phyloP scores from a whole-genome alignment of 2,797 vertebrate genomes.

The Pantherophis vulpinus region DNA sequence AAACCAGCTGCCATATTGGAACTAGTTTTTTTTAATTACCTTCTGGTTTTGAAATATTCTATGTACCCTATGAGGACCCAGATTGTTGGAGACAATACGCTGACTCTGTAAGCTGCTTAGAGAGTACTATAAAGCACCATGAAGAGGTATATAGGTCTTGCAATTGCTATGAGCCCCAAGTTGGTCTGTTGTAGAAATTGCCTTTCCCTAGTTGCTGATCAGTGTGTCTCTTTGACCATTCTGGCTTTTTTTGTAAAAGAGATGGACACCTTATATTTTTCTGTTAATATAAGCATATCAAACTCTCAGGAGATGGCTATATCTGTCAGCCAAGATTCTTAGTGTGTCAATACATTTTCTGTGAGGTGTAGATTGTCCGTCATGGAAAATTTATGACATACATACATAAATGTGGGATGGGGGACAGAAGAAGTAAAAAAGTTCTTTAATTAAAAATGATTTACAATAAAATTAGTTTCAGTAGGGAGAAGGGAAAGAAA shows the following conservation, averaged over 20 bases:
- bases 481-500: background rate
- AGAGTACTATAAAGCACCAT: no score
- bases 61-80: background rate
- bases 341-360: background rate
- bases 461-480: background rate
- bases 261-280: background rate
- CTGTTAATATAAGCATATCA: background rate
- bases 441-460: background rate
- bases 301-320: background rate
- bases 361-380: background rate
- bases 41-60: slow-evolving; percentile 36
- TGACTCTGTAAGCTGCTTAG: no score
- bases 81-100: no score
- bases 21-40: slow-evolving; percentile 19
- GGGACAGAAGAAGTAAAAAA: background rate
- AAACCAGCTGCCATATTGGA: slow-evolving; percentile 19
- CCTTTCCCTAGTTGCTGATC: background rate
- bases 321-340: background rate
- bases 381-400: background rate
- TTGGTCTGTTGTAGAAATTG: background rate
- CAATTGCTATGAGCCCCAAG: background rate
- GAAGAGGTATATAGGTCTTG: no score
- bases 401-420: background rate
- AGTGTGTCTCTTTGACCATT: background rate
- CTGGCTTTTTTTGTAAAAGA: background rate